Evolutionary conservation across 2,113 vertebrate genomes (phyloP).

Genomic region (Gila orcuttii): DNA sequence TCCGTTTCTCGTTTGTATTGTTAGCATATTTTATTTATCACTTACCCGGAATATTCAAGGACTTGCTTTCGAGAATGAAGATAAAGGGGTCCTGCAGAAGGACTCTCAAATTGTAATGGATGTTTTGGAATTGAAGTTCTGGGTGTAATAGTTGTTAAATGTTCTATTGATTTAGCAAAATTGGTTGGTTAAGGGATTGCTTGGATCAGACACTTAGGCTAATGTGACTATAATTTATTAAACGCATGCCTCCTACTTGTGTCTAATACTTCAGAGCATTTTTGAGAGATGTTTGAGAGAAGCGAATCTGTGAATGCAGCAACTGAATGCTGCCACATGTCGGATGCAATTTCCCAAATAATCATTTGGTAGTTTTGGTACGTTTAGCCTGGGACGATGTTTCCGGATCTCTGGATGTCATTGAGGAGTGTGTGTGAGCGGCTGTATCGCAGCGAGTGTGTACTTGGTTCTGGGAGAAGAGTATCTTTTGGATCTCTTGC

Average conservation of each 20-base stretch:
- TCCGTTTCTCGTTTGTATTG: no score
- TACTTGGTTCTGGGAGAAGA: not conserved
- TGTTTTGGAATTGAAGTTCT: not conserved
- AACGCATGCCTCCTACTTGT: constrained; percentile 1
- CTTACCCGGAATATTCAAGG: not conserved
- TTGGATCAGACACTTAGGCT: constrained; percentile 3
- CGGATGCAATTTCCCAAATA: not conserved
- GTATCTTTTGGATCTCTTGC: not conserved
- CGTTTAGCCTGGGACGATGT: not conserved
- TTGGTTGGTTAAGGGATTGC: not conserved
- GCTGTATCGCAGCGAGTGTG: not conserved
- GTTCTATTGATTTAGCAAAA: not conserved
- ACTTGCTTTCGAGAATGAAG: not conserved
- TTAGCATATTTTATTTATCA: not conserved
- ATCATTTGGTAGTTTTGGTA: not conserved
- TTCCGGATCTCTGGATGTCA: not conserved
- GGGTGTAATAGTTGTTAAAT: not conserved
- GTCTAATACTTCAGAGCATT: not conserved
- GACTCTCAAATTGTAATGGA: not conserved
- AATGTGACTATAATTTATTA: constrained; percentile 19
- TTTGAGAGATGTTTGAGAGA: no score
- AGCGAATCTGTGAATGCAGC: not conserved
- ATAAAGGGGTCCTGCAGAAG: not conserved
- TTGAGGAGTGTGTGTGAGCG: not conserved
- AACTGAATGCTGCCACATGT: not conserved